These are phyloP conservation scores for Dunckerocampus dactyliophorus DNA, from an alignment of 2,113 vertebrate genomes.

Conservation along the genomic window DNA sequence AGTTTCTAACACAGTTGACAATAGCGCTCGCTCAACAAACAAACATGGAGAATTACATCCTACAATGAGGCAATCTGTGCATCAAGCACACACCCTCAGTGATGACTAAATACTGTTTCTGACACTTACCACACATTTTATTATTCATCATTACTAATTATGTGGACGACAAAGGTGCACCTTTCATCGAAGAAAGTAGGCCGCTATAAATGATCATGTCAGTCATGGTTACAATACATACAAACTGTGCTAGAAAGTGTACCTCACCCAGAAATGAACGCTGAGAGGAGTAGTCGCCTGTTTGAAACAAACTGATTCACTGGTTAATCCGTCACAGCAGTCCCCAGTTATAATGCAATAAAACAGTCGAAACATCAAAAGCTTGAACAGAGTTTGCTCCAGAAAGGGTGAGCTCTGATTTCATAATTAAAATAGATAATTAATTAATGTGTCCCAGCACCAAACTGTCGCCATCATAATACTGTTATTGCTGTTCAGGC, in stretches of 20 bases:
- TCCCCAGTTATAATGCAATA: neutral
- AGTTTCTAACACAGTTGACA: constrained; percentile 15
- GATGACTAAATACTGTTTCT: neutral
- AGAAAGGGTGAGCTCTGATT: too few species aligned
- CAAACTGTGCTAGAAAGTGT: neutral
- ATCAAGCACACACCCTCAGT: neutral
- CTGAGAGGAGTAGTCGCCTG: neutral
- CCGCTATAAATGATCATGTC: constrained; percentile 33
- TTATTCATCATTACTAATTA: constrained; percentile 3
- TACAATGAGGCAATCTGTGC: neutral
- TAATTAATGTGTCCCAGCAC: too few species aligned
- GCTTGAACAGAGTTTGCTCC: too few species aligned
- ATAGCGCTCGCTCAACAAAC: neutral
- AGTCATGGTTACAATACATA: constrained; percentile 38
- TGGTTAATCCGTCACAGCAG: too few species aligned
- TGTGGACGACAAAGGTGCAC: neutral
- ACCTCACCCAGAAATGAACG: neutral
- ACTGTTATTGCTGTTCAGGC: too few species aligned
- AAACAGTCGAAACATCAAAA: too few species aligned
- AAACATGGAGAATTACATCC: neutral
- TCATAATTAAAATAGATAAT: too few species aligned
- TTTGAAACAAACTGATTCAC: neutral
- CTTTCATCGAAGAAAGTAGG: constrained; percentile 33
- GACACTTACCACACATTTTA: neutral
- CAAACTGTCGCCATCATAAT: too few species aligned